phyloP scores from a whole-genome alignment of 1,140 invertebrate species.

The Arion vulgaris region DNA sequence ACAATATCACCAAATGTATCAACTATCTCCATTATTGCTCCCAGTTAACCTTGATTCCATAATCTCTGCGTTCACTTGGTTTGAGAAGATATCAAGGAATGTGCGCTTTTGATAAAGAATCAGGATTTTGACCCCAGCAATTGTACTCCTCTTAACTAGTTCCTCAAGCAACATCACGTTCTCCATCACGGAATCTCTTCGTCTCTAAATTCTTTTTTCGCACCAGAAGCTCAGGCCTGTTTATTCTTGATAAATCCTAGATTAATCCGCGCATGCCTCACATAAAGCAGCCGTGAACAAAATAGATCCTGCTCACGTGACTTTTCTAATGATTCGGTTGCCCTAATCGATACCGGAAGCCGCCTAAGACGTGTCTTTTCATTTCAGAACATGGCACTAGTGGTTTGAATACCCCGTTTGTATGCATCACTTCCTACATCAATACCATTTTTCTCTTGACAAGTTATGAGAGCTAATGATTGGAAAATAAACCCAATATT shows the following conservation, averaged over 20 bases:
- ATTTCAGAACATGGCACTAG: not conserved
- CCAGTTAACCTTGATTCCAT: not conserved
- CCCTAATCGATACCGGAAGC: slow-evolving; percentile 11
- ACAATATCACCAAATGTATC: not conserved
- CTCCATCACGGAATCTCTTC: not conserved
- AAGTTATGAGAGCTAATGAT: not conserved
- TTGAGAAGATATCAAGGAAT: not conserved
- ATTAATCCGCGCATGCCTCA: slow-evolving; percentile 26
- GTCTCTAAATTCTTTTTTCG: slow-evolving; percentile 25
- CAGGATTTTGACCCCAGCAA: not conserved
- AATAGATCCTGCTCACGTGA: slow-evolving; percentile 28
- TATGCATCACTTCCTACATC: not conserved
- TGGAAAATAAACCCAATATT: too few species aligned
- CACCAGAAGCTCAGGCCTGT: slow-evolving; percentile 10
- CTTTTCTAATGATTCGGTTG: slow-evolving; percentile 11
- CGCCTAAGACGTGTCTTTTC: not conserved
- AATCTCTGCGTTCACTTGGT: not conserved
- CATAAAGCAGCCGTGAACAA: slow-evolving; percentile 21
- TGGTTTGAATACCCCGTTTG: not conserved
- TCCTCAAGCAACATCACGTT: slow-evolving; percentile 12
- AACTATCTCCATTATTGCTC: not conserved
- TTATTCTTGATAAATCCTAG: slow-evolving; percentile 19
- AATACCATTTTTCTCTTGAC: not conserved
- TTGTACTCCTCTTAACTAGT: not conserved
- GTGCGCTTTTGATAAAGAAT: not conserved